Percentiles rank a stretch among this genome's conserved stretches.
These are phyloP conservation scores for Rachycentron canadum DNA, from an alignment of 2,797 vertebrate genomes.

Conservation along the genomic window DNA sequence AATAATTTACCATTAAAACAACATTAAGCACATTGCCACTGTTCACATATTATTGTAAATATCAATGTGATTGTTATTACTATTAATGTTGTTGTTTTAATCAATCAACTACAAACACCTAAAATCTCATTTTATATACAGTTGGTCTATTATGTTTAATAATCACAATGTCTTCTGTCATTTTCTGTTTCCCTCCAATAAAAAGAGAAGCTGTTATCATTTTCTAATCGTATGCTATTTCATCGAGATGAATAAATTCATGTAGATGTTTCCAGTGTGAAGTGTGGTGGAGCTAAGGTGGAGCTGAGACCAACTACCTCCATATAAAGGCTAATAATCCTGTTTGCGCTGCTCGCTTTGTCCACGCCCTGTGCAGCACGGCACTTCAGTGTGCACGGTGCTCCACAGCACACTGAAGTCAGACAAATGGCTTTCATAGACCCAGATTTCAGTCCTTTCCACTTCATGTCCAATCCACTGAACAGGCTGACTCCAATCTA, in stretches of 20 bases:
- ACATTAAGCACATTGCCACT: too few relatives aligned
- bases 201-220: too few relatives aligned
- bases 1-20: too few relatives aligned
- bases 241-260: not conserved
- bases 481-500: not conserved
- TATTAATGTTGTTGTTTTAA: too few relatives aligned
- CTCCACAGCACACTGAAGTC: not conserved
- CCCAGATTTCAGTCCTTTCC: not conserved
- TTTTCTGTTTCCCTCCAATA: too few relatives aligned
- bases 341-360: not conserved
- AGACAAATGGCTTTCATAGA: not conserved
- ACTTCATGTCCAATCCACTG: not conserved
- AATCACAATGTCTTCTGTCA: too few relatives aligned
- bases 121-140: too few relatives aligned
- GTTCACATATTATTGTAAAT: too few relatives aligned
- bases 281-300: not conserved
- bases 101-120: too few relatives aligned
- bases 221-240: not conserved
- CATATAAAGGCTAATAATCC: not conserved
- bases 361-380: not conserved
- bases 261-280: not conserved
- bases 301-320: slow-evolving; percentile 4
- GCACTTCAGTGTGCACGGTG: not conserved
- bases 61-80: too few relatives aligned
- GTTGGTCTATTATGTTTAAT: too few relatives aligned